phyloP scores from a whole-genome alignment of 2,797 vertebrate species.

The Gymnoscopelus microlampas region DNA sequence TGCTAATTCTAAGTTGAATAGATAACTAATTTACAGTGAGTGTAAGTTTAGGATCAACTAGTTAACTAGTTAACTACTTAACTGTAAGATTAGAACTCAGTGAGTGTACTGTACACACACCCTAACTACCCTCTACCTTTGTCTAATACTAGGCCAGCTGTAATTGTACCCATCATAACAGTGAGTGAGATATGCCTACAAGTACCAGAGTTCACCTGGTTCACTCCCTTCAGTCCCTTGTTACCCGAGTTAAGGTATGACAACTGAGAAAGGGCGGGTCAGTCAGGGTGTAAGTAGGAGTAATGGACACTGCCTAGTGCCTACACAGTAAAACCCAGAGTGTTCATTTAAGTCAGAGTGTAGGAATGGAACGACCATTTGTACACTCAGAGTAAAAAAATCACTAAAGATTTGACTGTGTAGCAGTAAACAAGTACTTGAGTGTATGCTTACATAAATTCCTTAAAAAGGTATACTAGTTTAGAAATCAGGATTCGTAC shows the following conservation, averaged over 20 bases:
- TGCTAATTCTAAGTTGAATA: no score
- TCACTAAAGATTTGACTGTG: not conserved
- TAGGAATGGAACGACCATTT: no score
- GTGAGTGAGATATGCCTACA: conserved; percentile 26
- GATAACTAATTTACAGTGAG: no score
- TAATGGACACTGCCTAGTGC: not conserved
- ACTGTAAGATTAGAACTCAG: not conserved
- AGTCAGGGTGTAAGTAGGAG: conserved; percentile 13
- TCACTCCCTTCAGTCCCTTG: conserved; percentile 51
- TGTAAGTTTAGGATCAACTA: no score
- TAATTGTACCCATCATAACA: not conserved
- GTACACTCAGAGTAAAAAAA: no score
- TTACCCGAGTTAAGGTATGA: conserved; percentile 38
- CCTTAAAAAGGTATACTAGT: not conserved
- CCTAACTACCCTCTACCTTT: no score
- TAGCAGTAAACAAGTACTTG: conserved; percentile 3
- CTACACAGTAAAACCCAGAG: no score
- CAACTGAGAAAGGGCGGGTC: conserved; percentile 48
- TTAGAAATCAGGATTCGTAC: no score
- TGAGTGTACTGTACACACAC: not conserved
- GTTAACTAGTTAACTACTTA: no score
- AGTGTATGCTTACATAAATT: not conserved
- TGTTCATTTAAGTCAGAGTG: no score
- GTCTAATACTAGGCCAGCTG: no score
- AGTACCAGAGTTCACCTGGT: conserved; percentile 6